Conservation (phyloP, 2,113 vertebrate species). For the Orientallactaga bullata region DNA sequence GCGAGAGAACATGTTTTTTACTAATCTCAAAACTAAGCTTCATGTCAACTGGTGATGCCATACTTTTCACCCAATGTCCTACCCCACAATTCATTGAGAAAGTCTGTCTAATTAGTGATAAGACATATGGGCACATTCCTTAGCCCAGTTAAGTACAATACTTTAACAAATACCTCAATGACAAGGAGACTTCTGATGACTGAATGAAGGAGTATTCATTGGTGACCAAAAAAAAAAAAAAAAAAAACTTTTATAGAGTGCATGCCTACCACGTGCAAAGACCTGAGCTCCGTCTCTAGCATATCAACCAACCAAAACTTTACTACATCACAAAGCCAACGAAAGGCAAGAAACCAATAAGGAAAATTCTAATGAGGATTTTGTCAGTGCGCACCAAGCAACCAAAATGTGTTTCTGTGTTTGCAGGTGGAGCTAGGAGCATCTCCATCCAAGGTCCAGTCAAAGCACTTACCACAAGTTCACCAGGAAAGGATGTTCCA, state of each 20-base stretch:
- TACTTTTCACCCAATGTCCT: neutral
- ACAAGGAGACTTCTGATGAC: neutral
- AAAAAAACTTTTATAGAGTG: neutral
- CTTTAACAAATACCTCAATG: neutral
- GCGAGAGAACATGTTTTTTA: neutral
- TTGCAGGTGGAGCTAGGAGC: accelerated
- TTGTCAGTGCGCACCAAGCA: neutral
- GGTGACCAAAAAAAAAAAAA: neutral
- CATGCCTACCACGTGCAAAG: too few species aligned
- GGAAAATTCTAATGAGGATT: neutral
- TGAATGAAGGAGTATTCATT: neutral
- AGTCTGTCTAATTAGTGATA: neutral
- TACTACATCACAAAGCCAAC: neutral
- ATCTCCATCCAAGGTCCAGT: neutral
- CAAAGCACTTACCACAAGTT: constrained; percentile 94
- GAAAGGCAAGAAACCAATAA: neutral
- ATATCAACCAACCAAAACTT: neutral
- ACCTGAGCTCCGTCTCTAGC: neutral
- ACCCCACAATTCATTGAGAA: neutral
- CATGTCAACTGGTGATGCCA: neutral
- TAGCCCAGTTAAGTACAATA: neutral
- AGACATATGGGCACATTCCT: neutral
- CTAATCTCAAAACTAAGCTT: constrained; percentile 8
- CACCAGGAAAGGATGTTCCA: constrained; percentile 97
- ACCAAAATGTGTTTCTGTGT: too few species aligned